These are phyloP conservation scores for Isurus oxyrinchus DNA, from an alignment of 2,113 vertebrate genomes.

Conservation along the genomic window DNA sequence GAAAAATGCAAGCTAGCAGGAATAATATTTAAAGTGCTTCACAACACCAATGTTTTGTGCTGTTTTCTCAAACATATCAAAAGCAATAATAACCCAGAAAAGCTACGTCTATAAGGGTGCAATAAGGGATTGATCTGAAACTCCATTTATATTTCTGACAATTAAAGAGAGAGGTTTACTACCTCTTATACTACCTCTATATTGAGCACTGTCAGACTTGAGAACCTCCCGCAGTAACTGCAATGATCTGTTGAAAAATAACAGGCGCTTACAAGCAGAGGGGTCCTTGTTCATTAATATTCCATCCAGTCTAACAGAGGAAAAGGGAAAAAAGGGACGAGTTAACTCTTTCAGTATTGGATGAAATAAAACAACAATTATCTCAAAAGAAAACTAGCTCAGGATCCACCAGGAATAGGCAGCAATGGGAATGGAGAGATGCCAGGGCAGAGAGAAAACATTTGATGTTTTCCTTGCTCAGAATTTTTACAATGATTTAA, in stretches of 20 bases:
- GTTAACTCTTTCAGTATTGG: neutral
- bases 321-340: neutral
- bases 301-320: conserved; percentile 59
- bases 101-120: neutral
- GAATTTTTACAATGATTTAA: neutral
- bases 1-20: neutral
- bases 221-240: conserved; percentile 63
- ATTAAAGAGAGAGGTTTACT: neutral
- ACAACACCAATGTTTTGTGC: neutral
- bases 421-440: neutral
- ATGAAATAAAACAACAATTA: neutral
- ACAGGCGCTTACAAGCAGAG: conserved; percentile 60
- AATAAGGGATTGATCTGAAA: neutral
- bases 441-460: neutral
- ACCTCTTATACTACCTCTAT: conserved; percentile 56
- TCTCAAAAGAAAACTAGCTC: neutral
- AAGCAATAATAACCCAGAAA: neutral
- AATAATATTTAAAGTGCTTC: neutral
- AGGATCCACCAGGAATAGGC: neutral
- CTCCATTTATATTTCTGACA: neutral
- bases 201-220: conserved; percentile 57
- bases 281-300: conserved; percentile 61
- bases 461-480: neutral
- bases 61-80: neutral
- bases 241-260: conserved; percentile 66